Conservation (phyloP, 1,140 invertebrate species). For the Macrostomum lignano region DNA sequence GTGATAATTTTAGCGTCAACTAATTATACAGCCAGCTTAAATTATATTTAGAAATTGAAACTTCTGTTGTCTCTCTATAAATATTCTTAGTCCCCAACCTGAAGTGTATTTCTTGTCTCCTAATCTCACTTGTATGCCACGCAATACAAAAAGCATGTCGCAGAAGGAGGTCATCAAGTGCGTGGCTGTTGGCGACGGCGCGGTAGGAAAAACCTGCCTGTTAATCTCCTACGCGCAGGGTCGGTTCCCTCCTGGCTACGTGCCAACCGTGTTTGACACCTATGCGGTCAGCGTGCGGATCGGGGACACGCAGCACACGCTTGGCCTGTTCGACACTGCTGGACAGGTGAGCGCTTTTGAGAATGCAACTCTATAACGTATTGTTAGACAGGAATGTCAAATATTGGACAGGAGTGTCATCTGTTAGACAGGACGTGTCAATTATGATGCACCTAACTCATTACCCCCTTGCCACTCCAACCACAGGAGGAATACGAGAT, state of each 20-base stretch:
- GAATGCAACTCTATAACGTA: neutral
- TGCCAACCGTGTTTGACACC: conserved; percentile 31
- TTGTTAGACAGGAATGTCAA: no score
- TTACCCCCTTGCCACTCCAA: neutral
- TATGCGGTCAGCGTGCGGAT: conserved; percentile 98
- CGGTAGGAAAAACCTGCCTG: conserved; percentile 3
- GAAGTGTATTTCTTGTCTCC: no score
- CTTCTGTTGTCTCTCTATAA: no score
- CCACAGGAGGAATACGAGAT: conserved; percentile 71
- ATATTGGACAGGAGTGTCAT: no score
- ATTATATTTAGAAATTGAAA: no score
- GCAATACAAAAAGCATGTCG: no score
- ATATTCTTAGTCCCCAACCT: no score
- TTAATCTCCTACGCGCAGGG: neutral
- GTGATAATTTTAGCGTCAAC: no score
- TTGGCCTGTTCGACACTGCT: conserved; percentile 40
- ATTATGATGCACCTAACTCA: no score
- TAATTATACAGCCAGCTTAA: no score
- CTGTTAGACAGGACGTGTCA: neutral
- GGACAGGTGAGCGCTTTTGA: conserved; percentile 33
- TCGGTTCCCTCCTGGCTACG: neutral
- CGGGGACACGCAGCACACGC: conserved; percentile 81
- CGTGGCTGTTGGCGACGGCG: conserved; percentile 49
- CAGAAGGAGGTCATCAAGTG: no score
- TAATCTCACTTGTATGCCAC: no score